Evolutionary conservation across 1,140 invertebrate genomes (phyloP), one percentile per base, ranked within the genome.

Genomic region (Oppia nitens): DNA sequence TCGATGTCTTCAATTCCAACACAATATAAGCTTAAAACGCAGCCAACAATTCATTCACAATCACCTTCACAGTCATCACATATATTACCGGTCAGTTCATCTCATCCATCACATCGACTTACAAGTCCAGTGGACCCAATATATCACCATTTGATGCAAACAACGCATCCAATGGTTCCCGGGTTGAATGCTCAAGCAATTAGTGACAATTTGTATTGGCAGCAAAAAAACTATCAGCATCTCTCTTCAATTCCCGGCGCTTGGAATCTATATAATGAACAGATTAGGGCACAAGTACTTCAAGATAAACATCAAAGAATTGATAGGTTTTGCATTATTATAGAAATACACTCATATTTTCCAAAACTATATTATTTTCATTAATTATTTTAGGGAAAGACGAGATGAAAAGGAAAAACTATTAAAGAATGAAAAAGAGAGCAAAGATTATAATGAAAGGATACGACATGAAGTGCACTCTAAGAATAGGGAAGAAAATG

Each of bases 401-500:
- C 64, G 71, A 64, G 72, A 75, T 61, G 79, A 81, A 64, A 70
- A 78, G 68, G 75, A 81, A 52, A 28, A 63, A 66, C 40, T 56
- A 60, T 3, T 73, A 76, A 40, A 40, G 62, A 68, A 74, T 52
- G 73, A 76, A 60, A 73, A 71, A 68, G 74, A 76, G 66, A 72
- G 74, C 51, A 73, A 74, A 61, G 68, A 73, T 62, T 59, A 67
- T 49, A 75, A 77, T 58, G 71, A 74, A 47, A 74, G 73, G 77
- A 59, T 71, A 72, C 32, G 79, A 79, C 61, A 77, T 75, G 59
- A 77, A 75, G 68, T 73, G 73, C 67, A 74, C 32, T 40, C 6
- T 40, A 9, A 40, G 32, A 40, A 40, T 79, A 66, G 83, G 81
- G 70, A 80, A 77, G 61, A 77, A 80, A 64, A 83, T 81, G 72